Evolutionary conservation across 92 coral and sea anemone genomes (phyloP).

Genomic region (Porites cylindrica): DNA sequence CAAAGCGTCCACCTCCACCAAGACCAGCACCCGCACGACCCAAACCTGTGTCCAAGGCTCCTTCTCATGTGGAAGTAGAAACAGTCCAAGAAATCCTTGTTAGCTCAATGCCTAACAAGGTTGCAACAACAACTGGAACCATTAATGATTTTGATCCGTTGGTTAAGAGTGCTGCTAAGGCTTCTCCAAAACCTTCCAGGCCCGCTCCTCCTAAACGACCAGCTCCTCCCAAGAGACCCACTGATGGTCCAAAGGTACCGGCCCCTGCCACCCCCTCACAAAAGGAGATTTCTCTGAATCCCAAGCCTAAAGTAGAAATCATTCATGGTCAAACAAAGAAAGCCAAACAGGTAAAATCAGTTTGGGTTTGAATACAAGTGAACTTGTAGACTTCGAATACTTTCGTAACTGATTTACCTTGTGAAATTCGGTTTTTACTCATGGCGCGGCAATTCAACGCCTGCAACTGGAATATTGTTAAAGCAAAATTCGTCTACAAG

Average conservation of each 20-base stretch:
- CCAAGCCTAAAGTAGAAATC: constrained; percentile 63
- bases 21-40: constrained; percentile 69
- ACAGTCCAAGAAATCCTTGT: constrained; percentile 52
- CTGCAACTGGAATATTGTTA: no score
- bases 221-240: constrained; percentile 64
- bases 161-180: constrained; percentile 31
- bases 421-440: no score
- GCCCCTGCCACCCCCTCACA: constrained; percentile 39
- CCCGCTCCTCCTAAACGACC: constrained; percentile 93
- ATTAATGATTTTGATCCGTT: constrained; percentile 79
- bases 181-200: constrained; percentile 63
- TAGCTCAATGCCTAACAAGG: constrained; percentile 46
- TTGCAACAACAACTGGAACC: constrained; percentile 38
- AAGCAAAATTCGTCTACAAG: no score
- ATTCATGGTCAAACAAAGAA: constrained; percentile 53
- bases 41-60: constrained; percentile 30
- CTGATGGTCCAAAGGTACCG: constrained; percentile 30
- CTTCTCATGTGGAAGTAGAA: constrained; percentile 36
- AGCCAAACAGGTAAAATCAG: constrained; percentile 57
- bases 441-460: no score
- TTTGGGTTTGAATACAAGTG: no score
- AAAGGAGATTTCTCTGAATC: neutral
- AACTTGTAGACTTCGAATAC: no score
- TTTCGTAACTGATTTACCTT: no score
- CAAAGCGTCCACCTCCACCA: constrained; percentile 89